Conservation (phyloP, 2,888 invertebrate species). For the Timandra comae region DNA sequence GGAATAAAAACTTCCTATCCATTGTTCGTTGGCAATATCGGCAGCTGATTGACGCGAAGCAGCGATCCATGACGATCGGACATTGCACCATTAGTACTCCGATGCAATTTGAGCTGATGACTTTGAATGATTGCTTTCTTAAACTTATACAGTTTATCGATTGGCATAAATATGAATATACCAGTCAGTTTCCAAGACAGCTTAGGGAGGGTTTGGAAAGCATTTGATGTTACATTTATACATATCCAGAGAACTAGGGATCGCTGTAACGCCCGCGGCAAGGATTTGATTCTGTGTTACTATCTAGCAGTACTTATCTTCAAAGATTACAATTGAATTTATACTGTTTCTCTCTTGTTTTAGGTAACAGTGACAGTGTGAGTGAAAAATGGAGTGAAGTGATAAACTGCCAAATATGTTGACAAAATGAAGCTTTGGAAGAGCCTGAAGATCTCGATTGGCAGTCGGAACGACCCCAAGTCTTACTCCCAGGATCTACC, state of each 20-base stretch:
- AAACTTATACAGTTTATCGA: no score
- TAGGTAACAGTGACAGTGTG: slow-evolving; percentile 28
- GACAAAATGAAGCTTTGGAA: slow-evolving; percentile 74
- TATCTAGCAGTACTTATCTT: no score
- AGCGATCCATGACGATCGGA: slow-evolving; percentile 33
- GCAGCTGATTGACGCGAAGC: slow-evolving; percentile 32
- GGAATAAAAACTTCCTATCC: slow-evolving; percentile 3
- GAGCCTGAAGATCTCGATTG: slow-evolving; percentile 69
- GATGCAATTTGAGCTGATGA: slow-evolving; percentile 26
- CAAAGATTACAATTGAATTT: no score
- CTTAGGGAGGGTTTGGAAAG: no score
- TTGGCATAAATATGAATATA: no score
- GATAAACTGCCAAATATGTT: slow-evolving; percentile 49
- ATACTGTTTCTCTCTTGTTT: slow-evolving; percentile 15
- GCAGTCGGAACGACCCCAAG: slow-evolving; percentile 59
- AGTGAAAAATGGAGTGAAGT: slow-evolving; percentile 35
- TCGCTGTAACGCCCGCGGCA: no score
- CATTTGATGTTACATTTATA: no score
- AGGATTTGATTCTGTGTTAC: no score
- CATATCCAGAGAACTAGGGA: no score
- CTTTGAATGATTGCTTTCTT: slow-evolving; percentile 23
- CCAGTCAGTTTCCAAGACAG: no score
- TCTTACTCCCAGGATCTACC: slow-evolving; percentile 56
- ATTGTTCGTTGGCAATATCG: slow-evolving; percentile 31
- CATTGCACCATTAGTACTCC: slow-evolving; percentile 22